Base-by-base conservation (phyloP, 2,888 invertebrate genomes). In the Chrysolina haemoptera region DNA sequence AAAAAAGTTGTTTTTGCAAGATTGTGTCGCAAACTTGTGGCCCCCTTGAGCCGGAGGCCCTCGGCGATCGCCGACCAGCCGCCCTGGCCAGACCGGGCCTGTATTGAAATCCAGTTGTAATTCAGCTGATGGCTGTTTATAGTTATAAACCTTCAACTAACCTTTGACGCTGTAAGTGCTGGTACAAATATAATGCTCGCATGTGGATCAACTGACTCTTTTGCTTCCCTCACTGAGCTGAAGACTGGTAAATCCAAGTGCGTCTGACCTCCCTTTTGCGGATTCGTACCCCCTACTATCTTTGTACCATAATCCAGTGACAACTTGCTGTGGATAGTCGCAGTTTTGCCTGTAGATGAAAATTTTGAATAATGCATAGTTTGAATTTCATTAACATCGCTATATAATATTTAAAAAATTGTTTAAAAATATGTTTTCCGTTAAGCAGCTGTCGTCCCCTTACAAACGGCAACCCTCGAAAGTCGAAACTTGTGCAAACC, bases 181-280 rank as follows among this genome's bases (percentile, higher is more conserved):
- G 95, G 95, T 12, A 95, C 95, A 86, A 94, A 96, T 80, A 96
- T 93, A 5, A 94, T 93, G 9, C 93, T 90, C 4, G 94, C 95
- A 79, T 91, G 90, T n/a, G 93, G 92, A 71, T 92, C 91, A 1
- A 93, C 92, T 18, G 90, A 90, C 55, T 91, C 91, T 82, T 90
- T 91, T 0, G 95, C 95, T 90, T 91, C 91, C 83, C 88, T 88
- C 0, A 94, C 94, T 66, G 90, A 88, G 53, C 88, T 88, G 77
- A 90, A 90, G 4, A 90, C 89, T 18, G 96, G 96, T 73, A 93
- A 89, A 76, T 93, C 94, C 72, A 97, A 89, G 89, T 97, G 97
- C 71, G 90, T 91, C 78, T 91, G 90, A 43, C 96, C 96, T 59
- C 94, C 96, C 88, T 96, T 98, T 73, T 94, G 94, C 12, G 93